Conservation (phyloP, 2,797 vertebrate species). For the Peromyscus nudipes region DNA sequence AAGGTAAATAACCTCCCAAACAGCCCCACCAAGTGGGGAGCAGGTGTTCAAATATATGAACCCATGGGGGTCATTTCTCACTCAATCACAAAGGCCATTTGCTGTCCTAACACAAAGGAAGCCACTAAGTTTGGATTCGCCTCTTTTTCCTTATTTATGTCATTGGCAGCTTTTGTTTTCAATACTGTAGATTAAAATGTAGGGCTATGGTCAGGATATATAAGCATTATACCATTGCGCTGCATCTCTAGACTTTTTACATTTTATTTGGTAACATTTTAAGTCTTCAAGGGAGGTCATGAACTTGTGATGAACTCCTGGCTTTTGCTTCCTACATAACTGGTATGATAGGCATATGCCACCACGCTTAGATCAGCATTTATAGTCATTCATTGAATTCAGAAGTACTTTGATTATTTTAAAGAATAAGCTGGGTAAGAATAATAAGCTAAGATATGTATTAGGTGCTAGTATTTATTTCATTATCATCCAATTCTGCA, state of each 20-base stretch:
- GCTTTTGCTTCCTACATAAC: neutral
- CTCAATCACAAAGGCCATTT: neutral
- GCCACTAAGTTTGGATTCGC: neutral
- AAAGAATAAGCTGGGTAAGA: neutral
- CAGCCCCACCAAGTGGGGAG: neutral
- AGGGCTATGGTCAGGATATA: neutral
- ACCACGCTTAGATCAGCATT: neutral
- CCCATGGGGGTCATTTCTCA: neutral
- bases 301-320: neutral
- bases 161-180: neutral
- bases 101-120: neutral
- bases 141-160: neutral
- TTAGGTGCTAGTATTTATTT: neutral
- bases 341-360: neutral
- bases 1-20: neutral
- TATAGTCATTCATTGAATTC: neutral
- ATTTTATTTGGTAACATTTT: neutral
- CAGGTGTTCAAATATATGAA: neutral
- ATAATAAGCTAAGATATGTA: neutral
- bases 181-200: neutral
- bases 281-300: neutral
- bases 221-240: neutral
- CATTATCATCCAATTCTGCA: neutral
- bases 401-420: conserved; percentile 33
- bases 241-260: neutral